Conservation (phyloP, 2,888 invertebrate genomes). For the Dynastes grantii region DNA sequence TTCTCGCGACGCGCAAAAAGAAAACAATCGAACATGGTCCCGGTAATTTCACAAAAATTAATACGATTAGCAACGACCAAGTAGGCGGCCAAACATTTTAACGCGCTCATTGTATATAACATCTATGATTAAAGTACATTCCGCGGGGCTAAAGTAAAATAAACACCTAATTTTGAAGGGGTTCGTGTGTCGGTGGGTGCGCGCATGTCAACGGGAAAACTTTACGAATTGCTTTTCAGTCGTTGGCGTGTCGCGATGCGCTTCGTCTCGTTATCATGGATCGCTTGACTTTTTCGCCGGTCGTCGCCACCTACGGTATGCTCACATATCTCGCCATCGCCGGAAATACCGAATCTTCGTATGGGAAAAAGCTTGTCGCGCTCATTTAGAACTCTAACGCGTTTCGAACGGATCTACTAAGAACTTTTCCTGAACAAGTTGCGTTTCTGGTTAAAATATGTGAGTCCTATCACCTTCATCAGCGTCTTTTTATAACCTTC, state of each 20-base stretch:
- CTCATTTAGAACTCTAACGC: neutral
- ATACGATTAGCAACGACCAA: neutral
- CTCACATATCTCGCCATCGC: slow-evolving; percentile 9
- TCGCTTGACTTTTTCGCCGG: slow-evolving; percentile 43
- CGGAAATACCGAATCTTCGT: slow-evolving; percentile 9
- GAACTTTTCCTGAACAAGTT: too few relatives aligned
- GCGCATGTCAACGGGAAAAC: slow-evolving; percentile 58
- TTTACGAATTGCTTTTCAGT: slow-evolving; percentile 56
- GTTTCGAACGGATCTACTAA: neutral
- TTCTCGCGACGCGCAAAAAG: too few relatives aligned
- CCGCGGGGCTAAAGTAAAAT: slow-evolving; percentile 44
- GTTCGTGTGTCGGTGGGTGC: slow-evolving; percentile 51
- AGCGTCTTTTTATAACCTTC: too few relatives aligned
- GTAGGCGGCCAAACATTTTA: neutral
- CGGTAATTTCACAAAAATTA: too few relatives aligned
- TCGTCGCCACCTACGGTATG: slow-evolving; percentile 29
- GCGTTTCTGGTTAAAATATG: slow-evolving; percentile 20
- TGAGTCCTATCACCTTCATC: slow-evolving; percentile 7
- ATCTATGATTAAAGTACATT: too few relatives aligned
- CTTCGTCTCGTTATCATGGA: slow-evolving; percentile 54
- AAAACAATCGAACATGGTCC: too few relatives aligned
- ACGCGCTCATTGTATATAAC: slow-evolving; percentile 4
- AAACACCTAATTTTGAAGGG: slow-evolving; percentile 50
- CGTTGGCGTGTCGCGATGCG: slow-evolving; percentile 56
- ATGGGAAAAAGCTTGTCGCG: too few relatives aligned